Conservation (phyloP, 2,888 invertebrate species). For the Dasypogon diadema region DNA sequence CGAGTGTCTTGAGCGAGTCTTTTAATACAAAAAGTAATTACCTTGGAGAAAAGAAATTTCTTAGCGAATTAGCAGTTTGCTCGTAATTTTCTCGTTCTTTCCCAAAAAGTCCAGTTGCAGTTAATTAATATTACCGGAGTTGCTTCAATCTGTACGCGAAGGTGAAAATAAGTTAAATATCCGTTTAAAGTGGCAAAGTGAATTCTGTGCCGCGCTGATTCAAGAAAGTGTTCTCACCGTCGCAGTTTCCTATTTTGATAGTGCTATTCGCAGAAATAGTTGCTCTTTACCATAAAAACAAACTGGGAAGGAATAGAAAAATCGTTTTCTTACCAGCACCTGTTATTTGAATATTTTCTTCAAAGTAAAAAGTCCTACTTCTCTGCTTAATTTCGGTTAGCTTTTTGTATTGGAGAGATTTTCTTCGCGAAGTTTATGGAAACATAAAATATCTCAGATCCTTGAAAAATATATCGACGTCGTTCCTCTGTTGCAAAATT, state of each 20-base stretch:
- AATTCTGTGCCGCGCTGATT: neutral
- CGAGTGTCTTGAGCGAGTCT: slow-evolving; percentile 58
- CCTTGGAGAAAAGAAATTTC: slow-evolving; percentile 16
- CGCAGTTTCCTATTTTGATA: too few species aligned
- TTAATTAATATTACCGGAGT: neutral
- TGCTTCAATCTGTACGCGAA: neutral
- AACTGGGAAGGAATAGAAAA: neutral
- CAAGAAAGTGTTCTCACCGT: neutral
- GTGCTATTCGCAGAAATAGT: too few species aligned
- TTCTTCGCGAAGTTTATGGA: slow-evolving; percentile 14
- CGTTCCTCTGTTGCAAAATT: slow-evolving; percentile 29
- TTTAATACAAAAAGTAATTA: slow-evolving; percentile 50
- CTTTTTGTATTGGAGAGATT: slow-evolving; percentile 1
- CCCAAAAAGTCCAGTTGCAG: neutral
- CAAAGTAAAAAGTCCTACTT: neutral
- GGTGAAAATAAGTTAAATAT: slow-evolving; percentile 22
- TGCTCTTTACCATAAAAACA: neutral
- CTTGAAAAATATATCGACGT: slow-evolving; percentile 14
- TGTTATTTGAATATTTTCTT: neutral
- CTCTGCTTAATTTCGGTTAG: neutral
- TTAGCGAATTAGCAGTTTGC: slow-evolving; percentile 4
- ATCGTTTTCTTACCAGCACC: neutral
- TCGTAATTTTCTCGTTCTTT: slow-evolving; percentile 38
- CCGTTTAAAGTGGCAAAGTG: slow-evolving; percentile 28
- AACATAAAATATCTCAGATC: neutral